phyloP scores from a whole-genome alignment of 2,797 vertebrate species.

The Pelobates cultripes region DNA sequence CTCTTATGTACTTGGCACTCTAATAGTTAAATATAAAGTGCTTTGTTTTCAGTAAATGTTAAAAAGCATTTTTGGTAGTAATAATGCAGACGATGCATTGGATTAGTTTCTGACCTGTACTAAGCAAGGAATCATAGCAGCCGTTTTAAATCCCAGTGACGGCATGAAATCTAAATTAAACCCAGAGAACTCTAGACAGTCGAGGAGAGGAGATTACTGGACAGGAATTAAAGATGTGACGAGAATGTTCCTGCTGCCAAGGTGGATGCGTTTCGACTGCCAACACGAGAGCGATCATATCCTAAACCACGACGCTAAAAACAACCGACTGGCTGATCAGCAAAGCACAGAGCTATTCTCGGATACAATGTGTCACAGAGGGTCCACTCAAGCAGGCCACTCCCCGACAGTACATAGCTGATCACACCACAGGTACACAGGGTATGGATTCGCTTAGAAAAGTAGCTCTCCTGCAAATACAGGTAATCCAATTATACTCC shows the following conservation, averaged over 20 bases:
- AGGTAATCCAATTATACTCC: too few species aligned
- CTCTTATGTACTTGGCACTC: too few species aligned
- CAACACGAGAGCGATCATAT: conserved; percentile 12
- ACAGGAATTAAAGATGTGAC: conserved; percentile 50
- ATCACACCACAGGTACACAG: too few species aligned
- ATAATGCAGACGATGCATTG: conserved; percentile 22
- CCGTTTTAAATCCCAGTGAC: conserved; percentile 41
- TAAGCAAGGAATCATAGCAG: conserved; percentile 44
- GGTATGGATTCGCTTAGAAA: too few species aligned
- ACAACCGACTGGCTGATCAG: conserved; percentile 15
- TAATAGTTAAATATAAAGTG: too few species aligned
- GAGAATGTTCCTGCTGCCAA: conserved; percentile 46
- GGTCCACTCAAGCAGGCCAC: too few species aligned
- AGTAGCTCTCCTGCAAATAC: too few species aligned
- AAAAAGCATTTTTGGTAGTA: conserved; percentile 3
- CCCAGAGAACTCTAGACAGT: conserved; percentile 48
- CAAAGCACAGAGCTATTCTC: conserved; percentile 10
- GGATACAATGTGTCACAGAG: background rate
- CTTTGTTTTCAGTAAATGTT: too few species aligned
- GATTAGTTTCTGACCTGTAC: conserved; percentile 45
- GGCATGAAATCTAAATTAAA: conserved; percentile 53
- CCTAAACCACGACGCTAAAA: conserved; percentile 26
- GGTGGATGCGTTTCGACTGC: conserved; percentile 21
- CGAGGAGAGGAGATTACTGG: conserved; percentile 40
- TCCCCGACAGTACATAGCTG: too few species aligned